Conservation (phyloP, 2,888 invertebrate genomes). For the Abrostola tripartita region DNA sequence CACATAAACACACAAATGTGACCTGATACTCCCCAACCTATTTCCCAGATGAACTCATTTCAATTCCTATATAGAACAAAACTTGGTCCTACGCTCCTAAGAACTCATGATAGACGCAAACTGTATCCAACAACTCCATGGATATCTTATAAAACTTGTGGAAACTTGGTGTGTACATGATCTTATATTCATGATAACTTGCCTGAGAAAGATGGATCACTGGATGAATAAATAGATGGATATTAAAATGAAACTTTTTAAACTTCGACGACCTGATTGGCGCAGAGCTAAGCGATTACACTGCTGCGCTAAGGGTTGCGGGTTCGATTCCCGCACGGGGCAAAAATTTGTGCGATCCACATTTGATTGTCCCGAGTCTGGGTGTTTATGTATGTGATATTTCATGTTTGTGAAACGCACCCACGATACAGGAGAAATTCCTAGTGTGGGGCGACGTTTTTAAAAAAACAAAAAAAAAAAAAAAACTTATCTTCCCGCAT, state of each 20-base stretch:
- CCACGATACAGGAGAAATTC: too few relatives aligned
- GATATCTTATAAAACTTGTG: constrained; percentile 30
- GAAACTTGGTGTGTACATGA: constrained; percentile 21
- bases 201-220: constrained; percentile 1
- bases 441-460: too few relatives aligned
- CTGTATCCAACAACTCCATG: constrained; percentile 22
- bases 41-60: constrained; percentile 25
- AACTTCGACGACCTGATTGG: too few relatives aligned
- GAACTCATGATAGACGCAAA: constrained; percentile 37
- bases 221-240: not conserved
- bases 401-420: too few relatives aligned
- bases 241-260: not conserved
- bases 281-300: too few relatives aligned
- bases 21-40: constrained; percentile 5
- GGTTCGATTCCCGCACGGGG: too few relatives aligned
- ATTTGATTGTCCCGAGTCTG: too few relatives aligned
- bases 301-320: too few relatives aligned
- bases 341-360: too few relatives aligned
- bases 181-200: constrained; percentile 7
- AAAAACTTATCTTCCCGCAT: not conserved
- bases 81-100: constrained; percentile 32
- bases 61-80: constrained; percentile 20
- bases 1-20: constrained; percentile 7
- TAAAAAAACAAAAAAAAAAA: too few relatives aligned
- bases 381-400: too few relatives aligned